phyloP scores from a whole-genome alignment of 1,140 invertebrate genomes.

The Pararge aegeria region DNA sequence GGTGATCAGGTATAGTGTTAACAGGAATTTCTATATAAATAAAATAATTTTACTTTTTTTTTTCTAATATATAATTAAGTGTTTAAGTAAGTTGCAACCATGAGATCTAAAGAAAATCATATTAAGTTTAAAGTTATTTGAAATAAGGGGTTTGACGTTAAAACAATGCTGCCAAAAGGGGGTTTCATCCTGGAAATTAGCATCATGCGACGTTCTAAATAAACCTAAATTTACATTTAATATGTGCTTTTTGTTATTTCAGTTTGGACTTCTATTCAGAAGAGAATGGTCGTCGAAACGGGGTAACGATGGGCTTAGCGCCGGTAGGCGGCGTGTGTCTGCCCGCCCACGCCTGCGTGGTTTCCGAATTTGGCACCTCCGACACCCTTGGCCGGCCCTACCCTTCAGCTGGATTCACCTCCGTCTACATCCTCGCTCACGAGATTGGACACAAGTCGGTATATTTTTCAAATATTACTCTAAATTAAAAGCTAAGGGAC shows the following conservation, averaged over 20 bases:
- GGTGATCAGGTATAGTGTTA: too few relatives aligned
- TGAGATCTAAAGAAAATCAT: too few relatives aligned
- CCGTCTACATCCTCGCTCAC: constrained; percentile 89
- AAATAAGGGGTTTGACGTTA: too few relatives aligned
- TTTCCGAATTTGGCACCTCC: constrained; percentile 87
- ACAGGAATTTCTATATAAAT: too few relatives aligned
- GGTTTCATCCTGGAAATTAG: too few relatives aligned
- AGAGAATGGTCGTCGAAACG: constrained; percentile 84
- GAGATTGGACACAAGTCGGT: constrained; percentile 91
- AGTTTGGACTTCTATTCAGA: constrained; percentile 87
- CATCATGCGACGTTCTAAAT: too few relatives aligned
- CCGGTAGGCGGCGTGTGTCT: constrained; percentile 88
- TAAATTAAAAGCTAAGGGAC: too few relatives aligned
- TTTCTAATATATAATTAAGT: too few relatives aligned
- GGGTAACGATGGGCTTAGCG: constrained; percentile 88
- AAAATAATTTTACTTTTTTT: too few relatives aligned
- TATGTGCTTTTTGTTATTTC: constrained; percentile 28
- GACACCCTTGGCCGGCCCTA: constrained; percentile 85
- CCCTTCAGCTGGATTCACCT: constrained; percentile 88
- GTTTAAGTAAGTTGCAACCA: too few relatives aligned
- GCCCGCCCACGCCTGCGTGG: constrained; percentile 86
- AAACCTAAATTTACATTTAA: neutral
- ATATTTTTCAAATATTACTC: constrained; percentile 8
- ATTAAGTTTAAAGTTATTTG: too few relatives aligned
- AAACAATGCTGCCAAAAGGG: too few relatives aligned